A percentile compares a stretch with the other conserved stretches of the same genome.
Evolutionary conservation across 2,797 vertebrate genomes (phyloP).

Genomic region (Brachyalestes nurse): DNA sequence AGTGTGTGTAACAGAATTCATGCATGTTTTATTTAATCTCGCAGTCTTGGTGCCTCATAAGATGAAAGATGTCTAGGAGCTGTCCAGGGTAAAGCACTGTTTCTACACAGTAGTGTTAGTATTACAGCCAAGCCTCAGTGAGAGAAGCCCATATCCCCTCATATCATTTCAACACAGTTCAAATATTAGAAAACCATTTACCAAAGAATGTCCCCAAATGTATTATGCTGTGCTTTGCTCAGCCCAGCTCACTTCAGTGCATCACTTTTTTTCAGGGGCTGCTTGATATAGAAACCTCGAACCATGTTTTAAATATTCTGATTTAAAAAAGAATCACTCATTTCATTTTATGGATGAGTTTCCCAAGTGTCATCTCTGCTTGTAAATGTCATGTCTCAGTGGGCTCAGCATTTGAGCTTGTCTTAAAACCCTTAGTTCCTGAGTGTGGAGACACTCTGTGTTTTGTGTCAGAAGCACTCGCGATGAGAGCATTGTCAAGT

Average conservation of each 20-base stretch:
- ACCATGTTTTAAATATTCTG: neutral
- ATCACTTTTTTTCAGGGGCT: neutral
- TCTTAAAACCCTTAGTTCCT: neutral
- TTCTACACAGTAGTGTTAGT: no score
- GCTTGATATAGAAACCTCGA: neutral
- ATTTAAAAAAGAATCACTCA: neutral
- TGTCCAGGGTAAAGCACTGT: no score
- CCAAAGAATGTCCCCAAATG: no score
- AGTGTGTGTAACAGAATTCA: no score
- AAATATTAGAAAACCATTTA: no score
- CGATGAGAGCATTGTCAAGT: neutral
- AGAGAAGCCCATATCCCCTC: no score
- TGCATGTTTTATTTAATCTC: no score
- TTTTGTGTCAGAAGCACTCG: constrained; percentile 6
- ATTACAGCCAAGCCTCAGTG: no score
- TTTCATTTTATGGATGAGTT: neutral
- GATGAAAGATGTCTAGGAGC: no score
- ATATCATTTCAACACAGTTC: no score
- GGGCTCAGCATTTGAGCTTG: neutral
- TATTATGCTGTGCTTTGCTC: no score
- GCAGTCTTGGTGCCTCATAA: no score
- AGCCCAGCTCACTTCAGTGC: neutral
- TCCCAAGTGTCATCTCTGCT: neutral
- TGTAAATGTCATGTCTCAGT: neutral
- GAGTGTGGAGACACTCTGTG: neutral